Conservation (phyloP, 2,113 vertebrate species). For the Hyaena hyaena region DNA sequence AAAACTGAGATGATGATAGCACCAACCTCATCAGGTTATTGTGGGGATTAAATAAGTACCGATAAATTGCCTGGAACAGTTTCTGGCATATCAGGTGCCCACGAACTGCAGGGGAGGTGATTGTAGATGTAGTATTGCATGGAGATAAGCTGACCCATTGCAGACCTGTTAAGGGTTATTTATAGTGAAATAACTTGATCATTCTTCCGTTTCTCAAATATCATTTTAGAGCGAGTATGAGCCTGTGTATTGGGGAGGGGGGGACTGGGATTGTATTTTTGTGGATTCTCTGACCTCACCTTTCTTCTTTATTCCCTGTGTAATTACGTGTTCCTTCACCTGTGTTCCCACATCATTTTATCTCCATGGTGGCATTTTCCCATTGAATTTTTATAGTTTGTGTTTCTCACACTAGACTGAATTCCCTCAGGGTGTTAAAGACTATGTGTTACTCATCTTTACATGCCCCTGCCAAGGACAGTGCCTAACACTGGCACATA, state of each 20-base stretch:
- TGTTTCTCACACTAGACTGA: constrained; percentile 32
- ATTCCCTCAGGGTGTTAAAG: constrained; percentile 32
- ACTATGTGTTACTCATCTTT: constrained; percentile 46
- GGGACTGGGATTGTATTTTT: background rate
- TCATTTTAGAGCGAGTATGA: background rate
- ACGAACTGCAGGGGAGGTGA: background rate
- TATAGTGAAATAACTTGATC: background rate
- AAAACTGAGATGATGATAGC: background rate
- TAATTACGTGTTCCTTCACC: background rate
- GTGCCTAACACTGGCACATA: background rate
- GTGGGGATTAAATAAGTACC: background rate
- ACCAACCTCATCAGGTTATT: background rate
- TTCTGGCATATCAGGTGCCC: background rate
- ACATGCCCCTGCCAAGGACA: constrained; percentile 10
- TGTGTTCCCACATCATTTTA: constrained; percentile 35
- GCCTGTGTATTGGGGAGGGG: background rate
- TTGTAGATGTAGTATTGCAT: background rate
- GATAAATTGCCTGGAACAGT: background rate
- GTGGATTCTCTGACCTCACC: background rate
- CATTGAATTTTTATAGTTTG: constrained; percentile 40
- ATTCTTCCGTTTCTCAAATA: background rate
- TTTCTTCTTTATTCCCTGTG: background rate
- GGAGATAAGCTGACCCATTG: background rate
- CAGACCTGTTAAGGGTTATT: background rate
- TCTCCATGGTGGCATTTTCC: background rate